A percentile compares a stretch with the other conserved stretches of the same genome.
These are phyloP conservation scores for Microtus ochrogaster DNA, from an alignment of 2,113 vertebrate genomes.

Conservation along the genomic window DNA sequence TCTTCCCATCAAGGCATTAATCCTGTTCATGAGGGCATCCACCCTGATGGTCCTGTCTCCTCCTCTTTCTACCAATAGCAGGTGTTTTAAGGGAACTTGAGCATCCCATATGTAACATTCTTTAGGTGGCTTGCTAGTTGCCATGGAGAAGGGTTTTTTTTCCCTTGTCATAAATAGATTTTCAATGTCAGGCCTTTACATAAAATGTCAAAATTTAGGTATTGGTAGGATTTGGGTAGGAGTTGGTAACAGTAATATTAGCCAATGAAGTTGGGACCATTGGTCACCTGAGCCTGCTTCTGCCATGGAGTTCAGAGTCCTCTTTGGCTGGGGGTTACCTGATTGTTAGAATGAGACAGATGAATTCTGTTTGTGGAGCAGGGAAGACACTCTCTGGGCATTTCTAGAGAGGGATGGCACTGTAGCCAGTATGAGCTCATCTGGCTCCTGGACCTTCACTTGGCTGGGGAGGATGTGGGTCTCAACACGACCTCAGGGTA, in stretches of 20 bases:
- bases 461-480: not conserved
- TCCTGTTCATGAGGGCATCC: no score
- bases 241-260: not conserved
- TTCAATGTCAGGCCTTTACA: not conserved
- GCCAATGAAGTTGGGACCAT: not conserved
- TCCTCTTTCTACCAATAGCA: not conserved
- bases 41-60: not conserved
- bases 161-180: not conserved
- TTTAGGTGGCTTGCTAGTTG: not conserved
- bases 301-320: not conserved
- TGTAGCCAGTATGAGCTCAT: not conserved
- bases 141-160: not conserved
- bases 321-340: not conserved
- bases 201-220: not conserved
- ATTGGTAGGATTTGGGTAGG: not conserved
- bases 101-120: not conserved
- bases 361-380: not conserved
- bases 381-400: rapidly evolving
- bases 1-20: not conserved
- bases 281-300: not conserved
- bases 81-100: not conserved
- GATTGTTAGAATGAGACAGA: not conserved
- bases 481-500: not conserved
- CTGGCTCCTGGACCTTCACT: not conserved
- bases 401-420: not conserved